These are phyloP conservation scores for Polyodon spathula DNA, from an alignment of 2,113 vertebrate species.

Conservation along the genomic window DNA sequence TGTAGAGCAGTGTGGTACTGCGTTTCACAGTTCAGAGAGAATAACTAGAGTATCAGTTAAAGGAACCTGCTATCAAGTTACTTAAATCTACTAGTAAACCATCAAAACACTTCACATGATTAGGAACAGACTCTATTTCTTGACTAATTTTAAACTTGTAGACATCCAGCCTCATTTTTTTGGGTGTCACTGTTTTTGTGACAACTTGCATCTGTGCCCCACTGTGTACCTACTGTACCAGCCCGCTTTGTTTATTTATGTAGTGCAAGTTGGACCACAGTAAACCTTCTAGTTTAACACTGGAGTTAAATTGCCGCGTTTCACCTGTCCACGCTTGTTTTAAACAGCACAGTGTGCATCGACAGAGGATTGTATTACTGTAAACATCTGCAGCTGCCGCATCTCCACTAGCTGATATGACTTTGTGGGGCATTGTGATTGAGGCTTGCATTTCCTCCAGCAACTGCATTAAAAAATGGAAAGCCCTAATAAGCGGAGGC, in stretches of 20 bases:
- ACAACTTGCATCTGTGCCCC: too few relatives aligned
- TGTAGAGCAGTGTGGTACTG: too few relatives aligned
- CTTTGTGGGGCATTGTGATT: slow-evolving; percentile 64
- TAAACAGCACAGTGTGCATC: slow-evolving; percentile 47
- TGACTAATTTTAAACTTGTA: too few relatives aligned
- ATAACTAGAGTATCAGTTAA: slow-evolving; percentile 6
- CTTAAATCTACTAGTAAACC: not conserved
- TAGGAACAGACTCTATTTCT: too few relatives aligned
- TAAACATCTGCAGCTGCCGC: slow-evolving; percentile 79
- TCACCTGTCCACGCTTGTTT: slow-evolving; percentile 55
- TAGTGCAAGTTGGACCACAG: slow-evolving; percentile 60
- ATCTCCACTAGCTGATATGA: slow-evolving; percentile 69
- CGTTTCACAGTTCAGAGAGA: not conserved
- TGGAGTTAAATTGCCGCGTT: slow-evolving; percentile 53
- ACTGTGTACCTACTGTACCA: too few relatives aligned
- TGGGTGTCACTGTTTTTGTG: not conserved
- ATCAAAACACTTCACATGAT: not conserved
- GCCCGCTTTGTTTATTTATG: slow-evolving; percentile 47
- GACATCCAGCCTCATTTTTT: not conserved
- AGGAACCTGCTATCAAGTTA: slow-evolving; percentile 1
- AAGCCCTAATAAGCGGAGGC: slow-evolving; percentile 21
- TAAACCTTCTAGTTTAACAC: slow-evolving; percentile 55
- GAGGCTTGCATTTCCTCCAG: slow-evolving; percentile 64
- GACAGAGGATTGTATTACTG: slow-evolving; percentile 64
- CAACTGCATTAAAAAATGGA: slow-evolving; percentile 43